Conservation (phyloP, 2,888 invertebrate genomes). For the Hypselothyrea guttata region DNA sequence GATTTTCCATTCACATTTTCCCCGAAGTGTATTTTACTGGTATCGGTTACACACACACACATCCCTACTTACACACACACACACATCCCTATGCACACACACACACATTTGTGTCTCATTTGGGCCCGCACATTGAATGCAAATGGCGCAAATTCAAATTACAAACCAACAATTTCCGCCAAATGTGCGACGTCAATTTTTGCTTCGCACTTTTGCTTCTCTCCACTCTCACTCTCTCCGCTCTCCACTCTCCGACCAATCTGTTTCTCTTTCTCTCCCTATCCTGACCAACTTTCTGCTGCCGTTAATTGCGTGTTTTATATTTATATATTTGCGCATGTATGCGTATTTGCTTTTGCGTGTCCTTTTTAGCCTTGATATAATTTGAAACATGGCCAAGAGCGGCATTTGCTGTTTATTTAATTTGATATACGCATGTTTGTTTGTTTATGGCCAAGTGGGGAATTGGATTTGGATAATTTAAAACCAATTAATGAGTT, state of each 20-base stretch:
- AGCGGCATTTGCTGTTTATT: constrained; percentile 29
- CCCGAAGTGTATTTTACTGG: too few relatives aligned
- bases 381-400: constrained; percentile 19
- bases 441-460: constrained; percentile 4
- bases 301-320: constrained; percentile 48
- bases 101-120: constrained; percentile 56
- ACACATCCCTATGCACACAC: constrained; percentile 7
- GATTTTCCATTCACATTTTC: too few relatives aligned
- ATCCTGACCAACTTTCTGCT: not conserved
- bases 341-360: constrained; percentile 4
- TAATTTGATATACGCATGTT: constrained; percentile 32
- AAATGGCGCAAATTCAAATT: constrained; percentile 65
- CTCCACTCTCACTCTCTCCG: not conserved
- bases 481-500: constrained; percentile 27
- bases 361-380: constrained; percentile 14
- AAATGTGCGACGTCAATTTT: constrained; percentile 50
- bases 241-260: not conserved
- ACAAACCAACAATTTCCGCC: constrained; percentile 65
- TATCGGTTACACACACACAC: constrained; percentile 12
- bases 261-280: not conserved
- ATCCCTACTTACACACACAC: constrained; percentile 6
- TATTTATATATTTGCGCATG: constrained; percentile 3
- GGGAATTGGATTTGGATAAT: constrained; percentile 19
- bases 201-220: constrained; percentile 31
- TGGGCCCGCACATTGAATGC: constrained; percentile 49